A percentile compares a stretch with the other conserved stretches of the same genome.
Evolutionary conservation across 2,888 invertebrate genomes (phyloP).

Genomic region (Pristionchus fissidentatus): DNA sequence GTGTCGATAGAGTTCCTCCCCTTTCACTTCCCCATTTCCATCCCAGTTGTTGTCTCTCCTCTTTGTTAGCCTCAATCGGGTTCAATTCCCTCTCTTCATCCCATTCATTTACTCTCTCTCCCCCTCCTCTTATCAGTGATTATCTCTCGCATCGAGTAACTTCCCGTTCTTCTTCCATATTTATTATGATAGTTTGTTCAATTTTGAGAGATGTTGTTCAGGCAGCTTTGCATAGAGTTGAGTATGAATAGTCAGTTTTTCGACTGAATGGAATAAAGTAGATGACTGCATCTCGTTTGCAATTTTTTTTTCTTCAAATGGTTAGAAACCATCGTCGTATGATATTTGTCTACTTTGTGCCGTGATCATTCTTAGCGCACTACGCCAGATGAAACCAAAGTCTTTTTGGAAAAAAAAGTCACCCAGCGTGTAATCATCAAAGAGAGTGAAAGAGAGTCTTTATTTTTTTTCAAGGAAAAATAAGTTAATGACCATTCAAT

Average conservation of each 20-base stretch:
- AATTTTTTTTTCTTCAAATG: not conserved
- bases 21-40: not conserved
- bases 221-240: conserved; percentile 6
- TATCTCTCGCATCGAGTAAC: conserved; percentile 14
- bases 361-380: no score
- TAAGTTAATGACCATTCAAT: no score
- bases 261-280: conserved; percentile 3
- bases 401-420: no score
- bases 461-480: no score
- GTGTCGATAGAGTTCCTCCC: not conserved
- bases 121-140: conserved; percentile 6
- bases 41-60: conserved; percentile 26
- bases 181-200: conserved; percentile 12
- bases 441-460: no score
- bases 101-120: conserved; percentile 7
- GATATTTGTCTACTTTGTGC: no score
- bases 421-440: no score
- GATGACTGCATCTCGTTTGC: not conserved
- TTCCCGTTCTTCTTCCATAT: not conserved
- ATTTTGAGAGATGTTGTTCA: conserved; percentile 35
- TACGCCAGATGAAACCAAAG: no score
- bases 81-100: conserved; percentile 24
- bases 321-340: not conserved
- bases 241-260: not conserved
- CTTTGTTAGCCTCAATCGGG: conserved; percentile 35